Evolutionary conservation across 2,888 invertebrate genomes (phyloP).

Genomic region (Pristionchus fissidentatus): DNA sequence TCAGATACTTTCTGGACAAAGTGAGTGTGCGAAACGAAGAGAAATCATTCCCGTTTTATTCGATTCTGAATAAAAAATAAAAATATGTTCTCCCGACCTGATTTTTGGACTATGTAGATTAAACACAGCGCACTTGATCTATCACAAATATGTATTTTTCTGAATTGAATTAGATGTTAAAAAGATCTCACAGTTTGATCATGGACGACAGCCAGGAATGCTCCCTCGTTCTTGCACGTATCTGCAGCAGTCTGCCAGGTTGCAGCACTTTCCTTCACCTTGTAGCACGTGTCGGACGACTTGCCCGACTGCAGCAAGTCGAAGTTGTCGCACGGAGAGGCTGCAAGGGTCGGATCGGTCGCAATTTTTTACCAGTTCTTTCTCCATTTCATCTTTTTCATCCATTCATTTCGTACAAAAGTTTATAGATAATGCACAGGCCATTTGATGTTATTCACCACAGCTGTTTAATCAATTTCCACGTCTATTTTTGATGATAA

Average conservation of each 20-base stretch:
- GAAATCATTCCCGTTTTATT: too few relatives aligned
- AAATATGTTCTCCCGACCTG: too few relatives aligned
- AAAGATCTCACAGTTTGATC: slow-evolving; percentile 38
- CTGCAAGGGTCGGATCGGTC: background rate
- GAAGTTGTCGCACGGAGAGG: slow-evolving; percentile 13
- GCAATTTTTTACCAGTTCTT: too few relatives aligned
- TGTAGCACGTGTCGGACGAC: slow-evolving; percentile 18
- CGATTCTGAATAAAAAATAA: background rate
- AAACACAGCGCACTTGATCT: too few relatives aligned
- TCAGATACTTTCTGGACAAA: background rate
- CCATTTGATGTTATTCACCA: too few relatives aligned
- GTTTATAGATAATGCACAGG: too few relatives aligned
- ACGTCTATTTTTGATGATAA: too few relatives aligned
- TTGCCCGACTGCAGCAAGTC: background rate
- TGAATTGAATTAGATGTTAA: too few relatives aligned
- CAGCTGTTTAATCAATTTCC: too few relatives aligned
- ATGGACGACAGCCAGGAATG: background rate
- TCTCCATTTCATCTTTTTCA: background rate
- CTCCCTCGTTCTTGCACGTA: background rate
- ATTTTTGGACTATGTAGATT: too few relatives aligned
- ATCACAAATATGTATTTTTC: too few relatives aligned
- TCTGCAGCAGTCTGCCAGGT: background rate
- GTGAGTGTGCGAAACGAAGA: too few relatives aligned
- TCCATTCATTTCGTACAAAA: background rate
- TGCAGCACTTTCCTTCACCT: background rate